Evolutionary conservation across 30 jellyfish, hydroid and myxozoan genomes (phyloP).

Genomic region (Aurelia sp.): DNA sequence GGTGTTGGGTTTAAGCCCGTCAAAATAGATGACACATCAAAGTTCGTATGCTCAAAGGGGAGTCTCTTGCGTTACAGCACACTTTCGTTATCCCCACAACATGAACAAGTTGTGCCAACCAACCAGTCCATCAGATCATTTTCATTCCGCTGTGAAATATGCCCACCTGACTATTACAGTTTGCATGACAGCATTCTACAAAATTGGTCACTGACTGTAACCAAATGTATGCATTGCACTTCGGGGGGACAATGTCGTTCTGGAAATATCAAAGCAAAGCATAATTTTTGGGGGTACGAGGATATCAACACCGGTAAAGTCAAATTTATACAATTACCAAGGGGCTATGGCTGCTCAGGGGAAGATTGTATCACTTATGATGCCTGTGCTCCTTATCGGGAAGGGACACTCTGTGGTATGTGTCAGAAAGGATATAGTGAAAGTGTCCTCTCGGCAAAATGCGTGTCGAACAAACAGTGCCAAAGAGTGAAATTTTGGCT

Average conservation of each 20-base stretch:
- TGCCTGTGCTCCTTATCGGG: not conserved
- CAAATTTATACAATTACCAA: not conserved
- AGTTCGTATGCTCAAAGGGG: not conserved
- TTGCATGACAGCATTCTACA: not conserved
- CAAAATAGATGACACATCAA: not conserved
- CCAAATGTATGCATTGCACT: not conserved
- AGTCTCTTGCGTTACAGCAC: not conserved
- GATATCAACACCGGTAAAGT: not conserved
- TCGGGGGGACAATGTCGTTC: not conserved
- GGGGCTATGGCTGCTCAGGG: not conserved
- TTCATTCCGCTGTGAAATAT: not conserved
- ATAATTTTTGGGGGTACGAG: not conserved
- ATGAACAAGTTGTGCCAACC: not conserved
- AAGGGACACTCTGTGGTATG: not conserved
- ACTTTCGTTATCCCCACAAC: not conserved
- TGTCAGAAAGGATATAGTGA: constrained; percentile 2
- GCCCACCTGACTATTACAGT: not conserved
- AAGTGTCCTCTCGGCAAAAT: not conserved
- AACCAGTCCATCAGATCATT: not conserved
- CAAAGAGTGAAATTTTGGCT: not conserved
- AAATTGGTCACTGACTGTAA: not conserved
- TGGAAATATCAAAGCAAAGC: constrained; percentile 1
- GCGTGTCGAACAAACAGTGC: not conserved
- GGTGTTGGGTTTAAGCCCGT: not conserved
- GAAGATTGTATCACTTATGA: not conserved